Evolutionary conservation across 2,113 vertebrate species (phyloP).

Genomic region (Thamnophis sirtalis): DNA sequence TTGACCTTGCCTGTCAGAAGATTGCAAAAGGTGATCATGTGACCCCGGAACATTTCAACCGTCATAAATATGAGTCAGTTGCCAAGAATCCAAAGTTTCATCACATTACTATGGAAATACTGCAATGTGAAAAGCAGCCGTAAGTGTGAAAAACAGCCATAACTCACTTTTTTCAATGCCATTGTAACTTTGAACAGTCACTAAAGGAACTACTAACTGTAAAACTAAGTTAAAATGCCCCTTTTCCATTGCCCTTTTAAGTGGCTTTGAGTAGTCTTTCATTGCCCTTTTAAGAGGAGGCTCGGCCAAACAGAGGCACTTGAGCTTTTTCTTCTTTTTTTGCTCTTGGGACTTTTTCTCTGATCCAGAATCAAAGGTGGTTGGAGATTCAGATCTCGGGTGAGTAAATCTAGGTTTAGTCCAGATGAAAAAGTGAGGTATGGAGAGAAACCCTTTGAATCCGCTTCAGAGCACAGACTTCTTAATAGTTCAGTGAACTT

Average conservation of each 20-base stretch:
- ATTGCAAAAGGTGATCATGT: not conserved
- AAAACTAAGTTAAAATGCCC: not conserved
- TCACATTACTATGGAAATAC: not conserved
- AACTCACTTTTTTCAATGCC: not conserved
- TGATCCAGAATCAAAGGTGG: not conserved
- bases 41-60: not conserved
- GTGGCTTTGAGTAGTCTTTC: not conserved
- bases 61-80: not conserved
- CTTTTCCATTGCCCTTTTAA: constrained; percentile 8
- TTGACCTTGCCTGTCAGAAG: not conserved
- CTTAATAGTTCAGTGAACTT: not conserved
- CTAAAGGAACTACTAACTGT: not conserved
- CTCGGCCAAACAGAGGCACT: not conserved
- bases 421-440: not conserved
- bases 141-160: not conserved
- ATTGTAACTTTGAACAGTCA: not conserved
- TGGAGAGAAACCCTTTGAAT: not conserved
- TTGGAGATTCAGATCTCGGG: not conserved
- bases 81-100: not conserved
- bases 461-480: not conserved
- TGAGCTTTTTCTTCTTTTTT: not conserved
- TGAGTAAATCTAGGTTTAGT: not conserved
- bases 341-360: too few relatives aligned
- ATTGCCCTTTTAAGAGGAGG: constrained; percentile 13
- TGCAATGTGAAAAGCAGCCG: not conserved